Evolutionary conservation across 92 coral and sea anemone genomes (phyloP), one percentile per base, ranked within the genome.

Genomic region (Heliopora coerulea): DNA sequence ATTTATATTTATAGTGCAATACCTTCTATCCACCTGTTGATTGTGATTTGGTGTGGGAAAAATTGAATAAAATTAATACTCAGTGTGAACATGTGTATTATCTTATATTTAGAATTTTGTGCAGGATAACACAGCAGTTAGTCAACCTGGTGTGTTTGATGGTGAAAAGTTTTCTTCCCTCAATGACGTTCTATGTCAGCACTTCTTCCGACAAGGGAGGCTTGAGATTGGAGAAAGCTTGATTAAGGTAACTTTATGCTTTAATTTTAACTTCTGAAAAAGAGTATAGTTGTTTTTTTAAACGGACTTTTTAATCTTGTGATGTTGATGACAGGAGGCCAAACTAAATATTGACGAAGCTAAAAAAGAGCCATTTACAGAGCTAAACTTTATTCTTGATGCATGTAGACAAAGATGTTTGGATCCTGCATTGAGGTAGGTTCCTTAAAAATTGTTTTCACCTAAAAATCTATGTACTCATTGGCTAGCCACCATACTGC

Each of bases 161-260:
- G 95, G 86, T 31, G 98, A 87, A 72, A 93, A 93, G 62, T 79
- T 86, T 25, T 65, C 84, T 15, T 82, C 85, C 19, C 78, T 93
- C 32, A 93, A 87, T 90, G 98, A 93, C 74, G 98, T 93, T 3
- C 77, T 93, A 23, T 93, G 98, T 74, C 96, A 93, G 32, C 98
- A 93, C 68, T 81, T 93, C 24, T 77, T 93, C 10, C 89, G 98
- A 56, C 98, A 93, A 84, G 98, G 98, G 14, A 80, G 98, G 79
- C 75, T 93, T 44, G 98, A 93, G 35, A 89, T 93, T 37, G 96
- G 95, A 1, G 98, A 93, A 75, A 86, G 85, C 63, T 73, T 90
- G 52, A 86, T 90, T 7, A 63, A 88, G 96, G 98, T 93, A 74
- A 35, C 52, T 37, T 72, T 33, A 59, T 2, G 20, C 19, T 59